phyloP scores from a whole-genome alignment of 2,888 invertebrate genomes.

The Coelopa pilipes region DNA sequence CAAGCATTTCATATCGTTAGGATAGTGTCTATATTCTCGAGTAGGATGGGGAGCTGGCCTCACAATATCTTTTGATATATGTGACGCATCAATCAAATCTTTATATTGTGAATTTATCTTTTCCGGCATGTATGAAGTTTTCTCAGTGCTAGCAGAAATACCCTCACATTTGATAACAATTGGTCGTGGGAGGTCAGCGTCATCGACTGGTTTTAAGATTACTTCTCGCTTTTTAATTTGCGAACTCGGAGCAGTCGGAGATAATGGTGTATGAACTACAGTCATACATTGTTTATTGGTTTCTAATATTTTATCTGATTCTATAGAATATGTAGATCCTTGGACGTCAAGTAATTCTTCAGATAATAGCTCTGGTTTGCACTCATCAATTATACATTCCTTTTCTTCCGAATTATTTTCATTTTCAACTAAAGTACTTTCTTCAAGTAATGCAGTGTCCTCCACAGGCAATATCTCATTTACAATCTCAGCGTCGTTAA shows the following conservation, averaged over 20 bases:
- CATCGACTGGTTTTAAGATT: not conserved
- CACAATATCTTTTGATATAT: not conserved
- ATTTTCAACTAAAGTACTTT: no score
- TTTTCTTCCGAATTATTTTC: no score
- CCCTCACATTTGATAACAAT: conserved; percentile 5
- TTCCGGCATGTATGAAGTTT: not conserved
- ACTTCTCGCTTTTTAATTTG: not conserved
- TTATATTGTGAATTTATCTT: not conserved
- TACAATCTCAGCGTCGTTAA: conserved; percentile 43
- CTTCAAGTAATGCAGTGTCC: not conserved
- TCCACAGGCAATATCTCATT: conserved; percentile 11
- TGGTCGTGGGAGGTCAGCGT: not conserved
- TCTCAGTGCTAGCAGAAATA: not conserved
- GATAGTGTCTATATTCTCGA: conserved; percentile 36
- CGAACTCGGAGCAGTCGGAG: not conserved
- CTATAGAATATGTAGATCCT: no score
- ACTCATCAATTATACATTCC: no score
- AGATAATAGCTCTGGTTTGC: no score
- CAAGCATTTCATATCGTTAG: conserved; percentile 44
- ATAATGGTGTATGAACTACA: not conserved
- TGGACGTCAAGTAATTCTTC: no score
- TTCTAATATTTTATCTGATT: no score
- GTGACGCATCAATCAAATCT: no score
- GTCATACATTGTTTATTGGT: not conserved
- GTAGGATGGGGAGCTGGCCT: conserved; percentile 33